Evolutionary conservation across 2,113 vertebrate species (phyloP), one percentile per base, ranked within the genome.

Genomic region (Nothoprocta perdicaria): DNA sequence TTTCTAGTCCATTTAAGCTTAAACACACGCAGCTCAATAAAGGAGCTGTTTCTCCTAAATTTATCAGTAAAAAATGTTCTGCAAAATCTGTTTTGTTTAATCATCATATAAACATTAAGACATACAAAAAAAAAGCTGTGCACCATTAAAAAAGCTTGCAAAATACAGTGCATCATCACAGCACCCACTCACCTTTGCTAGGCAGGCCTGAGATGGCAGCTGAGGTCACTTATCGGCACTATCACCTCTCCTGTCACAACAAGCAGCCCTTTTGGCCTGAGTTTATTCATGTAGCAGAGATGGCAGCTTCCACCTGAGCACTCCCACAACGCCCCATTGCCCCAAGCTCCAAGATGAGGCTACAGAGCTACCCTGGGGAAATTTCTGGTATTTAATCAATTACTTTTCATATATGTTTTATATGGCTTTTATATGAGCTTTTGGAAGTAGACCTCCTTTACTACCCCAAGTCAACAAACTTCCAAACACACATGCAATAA

Each of bases 121-220:
- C 63, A 62, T 35, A 31, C 24, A 68, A 27, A 75, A 38, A 75
- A 38, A 55, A 50, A 46, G 4, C 35, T 52, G 24, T 6, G 9
- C n/a, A 35, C 58, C 26, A 31, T 48, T 66, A 43, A 6, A 14
- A 75, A 88, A 17, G 10, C 17, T 35, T 45, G 4, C 21, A 66
- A 62, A 43, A 23, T 1, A 8, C 1, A 29, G 12, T 10, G 26
- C 3, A 1, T 5, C 35, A 14, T 7, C 1, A 1, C n/a, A 65
- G 14, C 0, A 7, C 23, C n/a, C 22, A 63, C 11, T 9, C 9
- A 24, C 14, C 29, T 21, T 46, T 27, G 43, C 57, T 81, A 41
- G 9, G 11, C 29, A 8, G 43, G 38, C 3, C 1, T 11, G 9
- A 45, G 5, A 14, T 9, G 16, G 13, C 24, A 1, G 0, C 7